Percentiles rank a stretch among this genome's conserved stretches.
phyloP scores from a whole-genome alignment of 23 tunicate species.

The Ascidia mentula region DNA sequence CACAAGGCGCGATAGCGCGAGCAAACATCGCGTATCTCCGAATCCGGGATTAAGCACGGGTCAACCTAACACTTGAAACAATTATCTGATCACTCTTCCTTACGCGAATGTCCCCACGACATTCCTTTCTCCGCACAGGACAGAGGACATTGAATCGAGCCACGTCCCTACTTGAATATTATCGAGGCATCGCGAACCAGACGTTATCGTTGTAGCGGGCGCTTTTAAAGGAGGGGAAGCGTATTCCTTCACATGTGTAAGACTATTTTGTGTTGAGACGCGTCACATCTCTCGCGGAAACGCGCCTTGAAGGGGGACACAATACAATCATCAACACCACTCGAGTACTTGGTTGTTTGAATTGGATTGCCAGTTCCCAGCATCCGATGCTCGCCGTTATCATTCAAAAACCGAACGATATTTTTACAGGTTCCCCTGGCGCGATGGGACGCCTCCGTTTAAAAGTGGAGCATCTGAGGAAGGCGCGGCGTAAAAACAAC shows the following conservation, averaged over 20 bases:
- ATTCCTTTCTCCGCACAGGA: background rate
- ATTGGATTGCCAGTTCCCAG: slow-evolving; percentile 13
- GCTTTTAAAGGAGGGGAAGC: background rate
- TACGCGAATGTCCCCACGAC: background rate
- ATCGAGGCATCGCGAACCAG: slow-evolving; percentile 3
- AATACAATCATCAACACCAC: slow-evolving; percentile 12
- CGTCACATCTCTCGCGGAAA: background rate
- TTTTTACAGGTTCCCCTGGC: slow-evolving; percentile 8
- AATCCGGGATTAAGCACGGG: slow-evolving; percentile 22
- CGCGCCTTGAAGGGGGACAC: background rate
- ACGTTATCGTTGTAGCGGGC: slow-evolving; percentile 7
- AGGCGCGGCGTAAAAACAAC: slow-evolving; percentile 4
- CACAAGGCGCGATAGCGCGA: slow-evolving; percentile 7
- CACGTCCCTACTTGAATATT: slow-evolving; percentile 2
- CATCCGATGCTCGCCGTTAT: slow-evolving; percentile 5
- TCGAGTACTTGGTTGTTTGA: slow-evolving; percentile 1
- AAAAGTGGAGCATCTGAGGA: background rate
- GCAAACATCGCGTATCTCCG: slow-evolving; percentile 5
- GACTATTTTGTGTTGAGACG: slow-evolving; percentile 2
- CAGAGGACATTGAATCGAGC: background rate
- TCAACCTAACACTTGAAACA: background rate
- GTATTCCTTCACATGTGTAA: background rate
- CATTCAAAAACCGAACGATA: background rate
- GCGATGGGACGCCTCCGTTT: background rate
- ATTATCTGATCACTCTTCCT: slow-evolving; percentile 19